A percentile compares a stretch with the other conserved stretches of the same genome.
These are phyloP conservation scores for Odontothrips loti DNA, from an alignment of 2,888 invertebrate genomes.

Conservation along the genomic window DNA sequence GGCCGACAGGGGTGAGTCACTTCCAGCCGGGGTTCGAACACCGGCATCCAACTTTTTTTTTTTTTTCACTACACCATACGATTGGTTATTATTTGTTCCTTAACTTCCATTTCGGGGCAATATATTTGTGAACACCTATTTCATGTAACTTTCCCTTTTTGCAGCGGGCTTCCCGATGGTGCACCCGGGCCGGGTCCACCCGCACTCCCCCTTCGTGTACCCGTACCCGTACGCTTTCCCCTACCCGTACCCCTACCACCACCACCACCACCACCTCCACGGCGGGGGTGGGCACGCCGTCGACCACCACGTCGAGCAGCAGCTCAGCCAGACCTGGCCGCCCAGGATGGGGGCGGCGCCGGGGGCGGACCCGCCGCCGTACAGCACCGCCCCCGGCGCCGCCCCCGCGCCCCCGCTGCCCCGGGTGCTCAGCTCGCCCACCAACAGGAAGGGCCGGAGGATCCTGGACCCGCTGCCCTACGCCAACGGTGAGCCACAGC, in stretches of 20 bases:
- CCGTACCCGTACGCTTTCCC: not conserved
- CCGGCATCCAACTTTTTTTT: no score
- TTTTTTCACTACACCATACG: no score
- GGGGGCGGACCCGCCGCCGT: not conserved
- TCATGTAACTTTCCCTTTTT: not conserved
- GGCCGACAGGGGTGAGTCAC: not conserved
- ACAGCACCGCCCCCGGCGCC: not conserved
- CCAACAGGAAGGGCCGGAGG: constrained; percentile 32
- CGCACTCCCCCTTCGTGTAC: not conserved
- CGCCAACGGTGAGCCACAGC: constrained; percentile 23
- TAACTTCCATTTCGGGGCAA: not conserved
- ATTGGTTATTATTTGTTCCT: no score
- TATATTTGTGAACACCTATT: not conserved
- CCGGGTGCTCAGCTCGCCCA: constrained; percentile 31
- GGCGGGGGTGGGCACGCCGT: not conserved
- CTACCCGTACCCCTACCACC: not conserved
- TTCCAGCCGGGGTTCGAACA: not conserved
- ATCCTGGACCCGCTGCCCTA: constrained; percentile 31
- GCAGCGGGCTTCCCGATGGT: constrained; percentile 33
- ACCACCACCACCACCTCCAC: constrained; percentile 11
- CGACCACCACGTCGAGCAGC: constrained; percentile 19
- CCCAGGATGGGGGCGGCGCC: not conserved
- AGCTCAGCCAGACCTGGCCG: constrained; percentile 33
- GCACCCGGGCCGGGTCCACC: constrained; percentile 12
- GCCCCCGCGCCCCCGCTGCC: not conserved